Conservation (phyloP, 1,140 invertebrate species). For the Gryon sp. region DNA sequence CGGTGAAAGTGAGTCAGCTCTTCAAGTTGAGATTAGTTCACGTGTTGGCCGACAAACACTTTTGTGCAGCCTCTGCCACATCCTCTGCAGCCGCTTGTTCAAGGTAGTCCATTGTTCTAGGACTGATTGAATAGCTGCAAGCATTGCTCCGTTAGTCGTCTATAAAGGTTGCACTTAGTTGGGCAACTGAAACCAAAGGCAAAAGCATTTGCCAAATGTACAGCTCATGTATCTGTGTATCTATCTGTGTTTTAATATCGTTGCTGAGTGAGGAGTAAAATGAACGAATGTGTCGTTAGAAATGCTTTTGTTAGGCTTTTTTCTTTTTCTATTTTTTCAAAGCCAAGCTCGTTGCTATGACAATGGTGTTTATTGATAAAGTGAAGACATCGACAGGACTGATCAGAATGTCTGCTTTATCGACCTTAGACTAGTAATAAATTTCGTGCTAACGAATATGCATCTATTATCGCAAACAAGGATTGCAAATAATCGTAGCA, state of each 20-base stretch:
- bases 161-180: constrained; percentile 69
- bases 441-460: too few species aligned
- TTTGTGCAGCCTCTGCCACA: constrained; percentile 67
- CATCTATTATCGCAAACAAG: too few species aligned
- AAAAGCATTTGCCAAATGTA: constrained; percentile 50
- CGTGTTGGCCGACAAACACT: constrained; percentile 69
- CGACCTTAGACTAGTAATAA: background rate
- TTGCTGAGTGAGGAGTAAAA: background rate
- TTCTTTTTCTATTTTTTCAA: too few species aligned
- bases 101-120: constrained; percentile 73
- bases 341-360: background rate
- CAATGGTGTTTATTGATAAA: constrained; percentile 31
- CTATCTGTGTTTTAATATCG: constrained; percentile 33
- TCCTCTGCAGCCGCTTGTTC: constrained; percentile 64
- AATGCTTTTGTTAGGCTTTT: constrained; percentile 41
- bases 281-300: constrained; percentile 8
- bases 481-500: too few species aligned
- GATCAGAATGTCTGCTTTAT: constrained; percentile 9
- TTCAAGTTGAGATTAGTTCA: constrained; percentile 68
- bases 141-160: constrained; percentile 63
- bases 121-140: constrained; percentile 67
- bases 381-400: constrained; percentile 3
- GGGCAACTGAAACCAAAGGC: constrained; percentile 63
- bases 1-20: constrained; percentile 71
- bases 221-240: background rate